phyloP scores from a whole-genome alignment of 2,797 vertebrate species.

The Oryzias dopingdopingensis region DNA sequence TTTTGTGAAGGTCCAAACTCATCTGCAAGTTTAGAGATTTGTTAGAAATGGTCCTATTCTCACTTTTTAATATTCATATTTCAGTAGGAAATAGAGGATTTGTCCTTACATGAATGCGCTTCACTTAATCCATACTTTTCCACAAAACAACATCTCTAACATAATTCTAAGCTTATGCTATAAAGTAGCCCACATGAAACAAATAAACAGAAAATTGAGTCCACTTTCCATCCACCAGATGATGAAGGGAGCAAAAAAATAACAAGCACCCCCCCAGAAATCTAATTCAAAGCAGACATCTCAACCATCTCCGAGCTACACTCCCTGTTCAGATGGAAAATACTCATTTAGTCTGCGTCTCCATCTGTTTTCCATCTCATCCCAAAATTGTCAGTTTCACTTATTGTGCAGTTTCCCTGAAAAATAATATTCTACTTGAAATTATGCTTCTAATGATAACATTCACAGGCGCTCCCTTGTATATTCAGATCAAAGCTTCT shows the following conservation, averaged over 20 bases:
- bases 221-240: conserved; percentile 28
- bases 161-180: conserved; percentile 42
- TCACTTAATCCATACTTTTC: neutral
- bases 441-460: conserved; percentile 64
- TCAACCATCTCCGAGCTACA: conserved; percentile 56
- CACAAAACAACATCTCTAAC: conserved; percentile 39
- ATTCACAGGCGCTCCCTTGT: conserved; percentile 56
- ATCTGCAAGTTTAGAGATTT: too few relatives aligned
- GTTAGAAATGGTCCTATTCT: too few relatives aligned
- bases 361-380: conserved; percentile 63
- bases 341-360: conserved; percentile 64
- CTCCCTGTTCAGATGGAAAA: conserved; percentile 48
- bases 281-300: conserved; percentile 63
- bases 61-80: too few relatives aligned
- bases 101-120: neutral
- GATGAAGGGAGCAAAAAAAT: conserved; percentile 49
- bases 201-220: conserved; percentile 38
- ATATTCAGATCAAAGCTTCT: conserved; percentile 64
- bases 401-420: conserved; percentile 66
- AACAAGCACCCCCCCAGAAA: conserved; percentile 48
- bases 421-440: conserved; percentile 67
- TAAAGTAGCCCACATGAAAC: conserved; percentile 24
- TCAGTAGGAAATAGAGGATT: too few relatives aligned
- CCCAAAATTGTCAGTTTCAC: conserved; percentile 68
- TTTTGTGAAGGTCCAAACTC: neutral